These are phyloP conservation scores for Epizoanthus stellaris DNA, from an alignment of 92 coral and sea anemone genomes.

Conservation along the genomic window DNA sequence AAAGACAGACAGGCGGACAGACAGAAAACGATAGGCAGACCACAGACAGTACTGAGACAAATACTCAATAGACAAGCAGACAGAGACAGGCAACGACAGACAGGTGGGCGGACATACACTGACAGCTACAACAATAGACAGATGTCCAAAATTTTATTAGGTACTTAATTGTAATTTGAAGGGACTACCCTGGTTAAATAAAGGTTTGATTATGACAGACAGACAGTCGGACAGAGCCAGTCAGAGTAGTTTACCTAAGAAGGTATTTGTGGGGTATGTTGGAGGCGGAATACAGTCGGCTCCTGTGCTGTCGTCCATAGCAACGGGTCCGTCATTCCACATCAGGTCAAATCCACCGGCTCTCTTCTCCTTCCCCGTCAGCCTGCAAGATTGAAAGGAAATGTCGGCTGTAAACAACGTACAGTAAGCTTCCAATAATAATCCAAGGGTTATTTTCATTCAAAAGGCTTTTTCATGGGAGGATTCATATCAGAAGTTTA, in stretches of 20 bases:
- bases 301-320: conserved; percentile 89
- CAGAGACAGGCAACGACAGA: too few relatives aligned
- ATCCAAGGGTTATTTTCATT: too few relatives aligned
- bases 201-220: not conserved
- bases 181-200: not conserved
- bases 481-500: too few relatives aligned
- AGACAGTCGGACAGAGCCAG: not conserved
- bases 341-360: conserved; percentile 98
- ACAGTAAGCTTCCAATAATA: not conserved
- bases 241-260: conserved; percentile 72
- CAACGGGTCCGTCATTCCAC: conserved; percentile 99
- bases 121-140: too few relatives aligned
- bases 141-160: too few relatives aligned
- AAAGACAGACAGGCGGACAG: not conserved
- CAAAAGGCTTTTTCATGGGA: too few relatives aligned
- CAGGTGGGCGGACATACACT: not conserved
- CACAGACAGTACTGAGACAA: not conserved
- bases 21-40: not conserved
- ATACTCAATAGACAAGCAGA: not conserved
- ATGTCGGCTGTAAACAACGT: too few relatives aligned
- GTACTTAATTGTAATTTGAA: too few relatives aligned
- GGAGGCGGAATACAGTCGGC: conserved; percentile 98
- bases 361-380: conserved; percentile 96
- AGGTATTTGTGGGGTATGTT: conserved; percentile 89
- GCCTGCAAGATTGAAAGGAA: conserved; percentile 31